phyloP scores from a whole-genome alignment of 2,113 vertebrate genomes.

The Anhinga rufa region DNA sequence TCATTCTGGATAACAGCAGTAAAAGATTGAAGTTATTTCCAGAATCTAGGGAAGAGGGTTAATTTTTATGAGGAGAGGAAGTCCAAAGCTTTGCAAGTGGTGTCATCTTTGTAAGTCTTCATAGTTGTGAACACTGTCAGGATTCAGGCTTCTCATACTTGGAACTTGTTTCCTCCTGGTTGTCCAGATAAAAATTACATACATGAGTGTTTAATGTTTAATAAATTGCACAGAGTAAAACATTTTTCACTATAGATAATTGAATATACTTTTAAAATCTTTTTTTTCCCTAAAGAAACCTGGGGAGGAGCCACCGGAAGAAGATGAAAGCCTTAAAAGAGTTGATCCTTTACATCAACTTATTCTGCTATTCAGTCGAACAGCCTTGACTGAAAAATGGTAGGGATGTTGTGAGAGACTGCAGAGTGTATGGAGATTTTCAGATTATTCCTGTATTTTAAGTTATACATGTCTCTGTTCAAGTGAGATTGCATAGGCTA shows the following conservation, averaged over 20 bases:
- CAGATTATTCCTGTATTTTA: background rate
- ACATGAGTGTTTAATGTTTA: background rate
- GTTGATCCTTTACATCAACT: slow-evolving; percentile 95
- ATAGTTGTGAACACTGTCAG: background rate
- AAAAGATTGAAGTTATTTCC: background rate
- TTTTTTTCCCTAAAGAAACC: slow-evolving; percentile 77
- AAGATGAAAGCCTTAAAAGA: slow-evolving; percentile 83
- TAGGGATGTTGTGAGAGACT: slow-evolving; percentile 52
- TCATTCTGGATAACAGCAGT: background rate
- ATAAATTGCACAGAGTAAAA: background rate
- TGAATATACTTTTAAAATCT: background rate
- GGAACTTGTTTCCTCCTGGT: background rate
- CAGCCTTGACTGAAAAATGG: slow-evolving; percentile 96
- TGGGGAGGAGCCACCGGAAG: slow-evolving; percentile 79
- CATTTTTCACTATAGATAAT: background rate
- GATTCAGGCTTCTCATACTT: background rate
- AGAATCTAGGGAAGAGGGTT: background rate
- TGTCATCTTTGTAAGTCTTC: background rate
- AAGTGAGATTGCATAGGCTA: background rate
- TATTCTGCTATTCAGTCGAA: slow-evolving; percentile 94
- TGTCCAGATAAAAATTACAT: background rate
- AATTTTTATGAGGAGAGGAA: background rate
- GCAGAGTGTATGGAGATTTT: background rate
- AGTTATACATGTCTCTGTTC: background rate
- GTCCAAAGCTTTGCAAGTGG: background rate